A percentile compares a stretch with the other conserved stretches of the same genome.
These are phyloP conservation scores for Lasiurus borealis DNA, from an alignment of 2,113 vertebrate genomes.

Conservation along the genomic window DNA sequence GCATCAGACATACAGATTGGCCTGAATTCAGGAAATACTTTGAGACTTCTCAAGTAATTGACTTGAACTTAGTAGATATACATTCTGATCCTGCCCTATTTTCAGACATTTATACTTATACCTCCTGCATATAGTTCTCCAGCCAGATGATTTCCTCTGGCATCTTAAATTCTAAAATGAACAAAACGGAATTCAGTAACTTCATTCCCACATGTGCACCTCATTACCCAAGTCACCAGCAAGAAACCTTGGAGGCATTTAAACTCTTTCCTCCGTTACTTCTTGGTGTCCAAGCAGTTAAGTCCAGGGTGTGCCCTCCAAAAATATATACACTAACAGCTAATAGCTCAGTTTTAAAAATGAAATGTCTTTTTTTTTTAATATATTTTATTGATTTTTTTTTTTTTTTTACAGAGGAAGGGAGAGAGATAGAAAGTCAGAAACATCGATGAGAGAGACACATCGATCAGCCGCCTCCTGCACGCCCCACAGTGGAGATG, in stretches of 20 bases:
- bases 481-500: too few species aligned
- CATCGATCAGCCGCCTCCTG: too few species aligned
- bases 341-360: too few species aligned
- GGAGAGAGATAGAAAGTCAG: too few species aligned
- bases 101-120: not conserved
- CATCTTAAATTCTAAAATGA: constrained; percentile 49
- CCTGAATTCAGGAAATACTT: constrained; percentile 18
- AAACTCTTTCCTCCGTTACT: not conserved
- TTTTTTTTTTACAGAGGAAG: too few species aligned
- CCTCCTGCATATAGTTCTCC: constrained; percentile 1
- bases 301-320: not conserved
- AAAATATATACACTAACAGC: too few species aligned
- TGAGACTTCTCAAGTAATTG: constrained; percentile 30
- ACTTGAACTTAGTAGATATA: not conserved
- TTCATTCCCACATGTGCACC: not conserved
- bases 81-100: not conserved
- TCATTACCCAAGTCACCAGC: not conserved
- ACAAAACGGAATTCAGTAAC: constrained; percentile 21
- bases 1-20: not conserved
- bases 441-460: too few species aligned
- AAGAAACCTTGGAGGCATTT: not conserved
- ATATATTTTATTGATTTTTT: too few species aligned
- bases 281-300: not conserved
- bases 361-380: too few species aligned
- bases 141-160: not conserved